Percentiles rank a stretch among this genome's conserved stretches.
Conservation (phyloP, 2,113 vertebrate species). For the Eurystomus gularis region DNA sequence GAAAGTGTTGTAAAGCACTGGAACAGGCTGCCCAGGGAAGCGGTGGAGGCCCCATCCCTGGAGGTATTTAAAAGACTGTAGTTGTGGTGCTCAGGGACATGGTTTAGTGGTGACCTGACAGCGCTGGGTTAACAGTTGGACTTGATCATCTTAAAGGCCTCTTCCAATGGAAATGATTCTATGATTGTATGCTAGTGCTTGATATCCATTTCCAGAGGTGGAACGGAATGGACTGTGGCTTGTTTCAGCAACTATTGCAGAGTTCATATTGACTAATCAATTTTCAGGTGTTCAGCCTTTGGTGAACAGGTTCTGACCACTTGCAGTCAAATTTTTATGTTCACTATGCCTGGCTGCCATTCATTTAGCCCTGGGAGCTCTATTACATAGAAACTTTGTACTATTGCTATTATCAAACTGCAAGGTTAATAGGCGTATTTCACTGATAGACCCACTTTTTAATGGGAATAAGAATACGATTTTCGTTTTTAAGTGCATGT, state of each 20-base stretch:
- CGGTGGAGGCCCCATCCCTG: too few relatives aligned
- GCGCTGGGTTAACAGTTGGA: background rate
- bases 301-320: background rate
- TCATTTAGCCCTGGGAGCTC: background rate
- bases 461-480: background rate
- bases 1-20: background rate
- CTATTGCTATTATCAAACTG: background rate
- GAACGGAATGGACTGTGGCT: background rate
- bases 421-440: background rate
- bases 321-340: background rate
- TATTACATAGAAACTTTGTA: background rate
- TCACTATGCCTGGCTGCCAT: background rate
- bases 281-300: conserved; percentile 18
- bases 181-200: background rate
- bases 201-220: background rate
- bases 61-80: too few relatives aligned
- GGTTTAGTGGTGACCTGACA: too few relatives aligned
- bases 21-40: too few relatives aligned
- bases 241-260: background rate
- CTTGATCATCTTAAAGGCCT: background rate
- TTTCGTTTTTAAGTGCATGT: background rate
- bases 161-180: background rate
- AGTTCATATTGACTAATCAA: background rate
- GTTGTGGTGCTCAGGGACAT: background rate
- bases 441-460: background rate